Percentiles rank a stretch among this genome's conserved stretches.
phyloP scores from a whole-genome alignment of 2,888 invertebrate species.

The Amblyjoppa fuscipennis region DNA sequence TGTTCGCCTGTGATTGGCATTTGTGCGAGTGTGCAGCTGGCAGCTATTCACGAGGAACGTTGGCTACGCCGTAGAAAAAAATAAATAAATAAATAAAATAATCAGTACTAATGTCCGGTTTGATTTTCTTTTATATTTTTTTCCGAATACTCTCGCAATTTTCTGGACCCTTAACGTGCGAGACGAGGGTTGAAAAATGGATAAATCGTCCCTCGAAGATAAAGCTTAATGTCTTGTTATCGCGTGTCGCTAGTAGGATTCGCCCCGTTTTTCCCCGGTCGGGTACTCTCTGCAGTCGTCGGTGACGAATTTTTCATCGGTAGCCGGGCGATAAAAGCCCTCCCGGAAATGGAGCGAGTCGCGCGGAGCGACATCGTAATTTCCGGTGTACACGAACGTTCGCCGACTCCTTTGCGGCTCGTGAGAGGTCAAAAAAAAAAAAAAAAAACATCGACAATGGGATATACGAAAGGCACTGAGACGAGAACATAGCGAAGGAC shows the following conservation, averaged over 20 bases:
- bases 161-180: neutral
- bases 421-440: neutral
- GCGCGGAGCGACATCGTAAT: constrained; percentile 59
- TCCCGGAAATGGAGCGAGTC: constrained; percentile 48
- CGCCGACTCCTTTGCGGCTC: neutral
- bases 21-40: too few relatives aligned
- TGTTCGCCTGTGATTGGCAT: too few relatives aligned
- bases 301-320: constrained; percentile 50
- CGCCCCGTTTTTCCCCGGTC: neutral
- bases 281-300: neutral
- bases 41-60: too few relatives aligned
- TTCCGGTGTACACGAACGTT: constrained; percentile 47
- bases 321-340: neutral
- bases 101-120: too few relatives aligned
- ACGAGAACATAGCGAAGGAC: constrained; percentile 25
- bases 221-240: constrained; percentile 58
- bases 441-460: neutral
- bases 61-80: too few relatives aligned
- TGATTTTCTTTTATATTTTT: too few relatives aligned
- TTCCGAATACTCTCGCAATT: neutral
- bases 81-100: too few relatives aligned
- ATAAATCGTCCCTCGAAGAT: constrained; percentile 9
- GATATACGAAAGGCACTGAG: neutral
- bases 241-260: constrained; percentile 45
- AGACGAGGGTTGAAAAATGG: neutral